A percentile compares a stretch with the other conserved stretches of the same genome.
Evolutionary conservation across 1,140 invertebrate species (phyloP).

Genomic region (Carposina sasakii): DNA sequence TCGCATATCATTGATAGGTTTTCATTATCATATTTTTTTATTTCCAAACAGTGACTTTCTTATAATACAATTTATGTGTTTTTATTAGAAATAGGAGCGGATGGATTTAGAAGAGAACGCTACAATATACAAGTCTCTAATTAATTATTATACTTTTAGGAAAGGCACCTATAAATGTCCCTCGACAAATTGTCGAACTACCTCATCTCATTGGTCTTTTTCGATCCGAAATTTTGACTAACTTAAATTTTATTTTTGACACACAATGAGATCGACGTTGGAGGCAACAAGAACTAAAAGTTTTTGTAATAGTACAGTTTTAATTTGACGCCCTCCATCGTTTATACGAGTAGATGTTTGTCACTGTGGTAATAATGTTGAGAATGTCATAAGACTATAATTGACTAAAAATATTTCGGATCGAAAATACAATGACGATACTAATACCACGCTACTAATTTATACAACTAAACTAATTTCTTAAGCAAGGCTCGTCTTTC

Average conservation of each 20-base stretch:
- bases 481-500: conserved; percentile 71
- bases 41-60: too few relatives aligned
- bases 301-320: too few relatives aligned
- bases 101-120: conserved; percentile 59
- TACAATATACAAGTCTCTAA: conserved; percentile 53
- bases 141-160: conserved; percentile 52
- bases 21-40: too few relatives aligned
- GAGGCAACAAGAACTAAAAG: too few relatives aligned
- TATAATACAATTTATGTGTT: too few relatives aligned
- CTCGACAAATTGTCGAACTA: conserved; percentile 52
- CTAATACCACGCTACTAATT: conserved; percentile 49
- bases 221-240: conserved; percentile 31
- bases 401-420: conserved; percentile 26
- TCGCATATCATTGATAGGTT: too few relatives aligned
- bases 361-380: too few relatives aligned
- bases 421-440: conserved; percentile 43
- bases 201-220: conserved; percentile 40
- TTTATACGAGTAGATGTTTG: too few relatives aligned
- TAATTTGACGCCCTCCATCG: too few relatives aligned
- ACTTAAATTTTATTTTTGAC: background rate
- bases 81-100: conserved; percentile 38
- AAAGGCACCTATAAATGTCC: conserved; percentile 69
- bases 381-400: too few relatives aligned
- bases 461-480: conserved; percentile 62
- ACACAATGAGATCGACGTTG: conserved; percentile 9